Base-by-base conservation (phyloP, 2,888 invertebrate genomes). In the Unio delphinus region DNA sequence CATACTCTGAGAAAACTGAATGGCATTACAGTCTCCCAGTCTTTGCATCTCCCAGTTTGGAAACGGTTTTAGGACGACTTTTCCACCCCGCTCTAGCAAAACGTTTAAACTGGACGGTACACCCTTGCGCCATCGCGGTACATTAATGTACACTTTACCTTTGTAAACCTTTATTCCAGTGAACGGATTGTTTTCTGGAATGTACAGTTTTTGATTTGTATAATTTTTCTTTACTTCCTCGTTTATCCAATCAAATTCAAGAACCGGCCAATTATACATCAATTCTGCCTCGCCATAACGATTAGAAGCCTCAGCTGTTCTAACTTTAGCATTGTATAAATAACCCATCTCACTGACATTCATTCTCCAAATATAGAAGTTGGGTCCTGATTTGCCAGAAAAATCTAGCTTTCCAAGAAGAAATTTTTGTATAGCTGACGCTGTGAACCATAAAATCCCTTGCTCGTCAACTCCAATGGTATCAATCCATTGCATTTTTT, bases 381-480 rank as follows among this genome's bases (percentile, higher is more conserved):
- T 81, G 20, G 77, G 73, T 45, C 74, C 74, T 30, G 68, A 65
- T 26, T 73, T 75, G 4, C 65, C 64, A 4, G 68, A 65, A 0
- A 76, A 70, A 15, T 63, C 74, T 18, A 65, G 61, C n/a, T 76
- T 78, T 65, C 80, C 78, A 54, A 80, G 76, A 55, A 54, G 8
- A 45, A 45, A 45, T 55, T 75, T 73, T 56, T 79, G 71, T 20
- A 79, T 68, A 18, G 78, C 69, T 56, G 78, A 77, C 0, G 83
- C 69, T 1, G 80, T 76, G 64, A 80, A 80, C 81, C 81, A 83
- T 17, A 83, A 69, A 57, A 74, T 74, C 4, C 79, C 80, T 4
- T 72, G 59, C 15, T 79, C 76, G 55, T 78, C 80, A 20, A 81
- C 60, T 11, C 74, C 71, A 8, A 80, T 63, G 1, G 79, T 75